These are phyloP conservation scores for Borostomias antarcticus DNA, from an alignment of 2,797 vertebrate genomes.

Conservation along the genomic window DNA sequence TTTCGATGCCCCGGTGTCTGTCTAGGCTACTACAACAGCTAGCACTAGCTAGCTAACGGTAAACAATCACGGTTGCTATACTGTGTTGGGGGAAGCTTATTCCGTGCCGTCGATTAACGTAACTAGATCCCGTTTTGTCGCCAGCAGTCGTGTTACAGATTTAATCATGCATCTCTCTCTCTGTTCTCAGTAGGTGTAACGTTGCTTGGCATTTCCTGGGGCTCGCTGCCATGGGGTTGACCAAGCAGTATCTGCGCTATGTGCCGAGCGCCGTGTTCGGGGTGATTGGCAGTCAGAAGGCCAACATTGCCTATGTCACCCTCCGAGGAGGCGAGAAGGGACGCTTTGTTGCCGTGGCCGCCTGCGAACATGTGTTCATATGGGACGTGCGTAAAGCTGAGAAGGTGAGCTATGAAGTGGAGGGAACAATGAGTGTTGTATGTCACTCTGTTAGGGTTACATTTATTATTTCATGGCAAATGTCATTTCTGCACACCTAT, in stretches of 20 bases:
- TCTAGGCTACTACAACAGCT: too few species aligned
- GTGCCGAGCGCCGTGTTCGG: slow-evolving; percentile 86
- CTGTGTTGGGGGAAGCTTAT: too few species aligned
- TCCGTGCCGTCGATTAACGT: too few species aligned
- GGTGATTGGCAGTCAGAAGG: slow-evolving; percentile 87
- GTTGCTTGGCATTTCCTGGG: not conserved
- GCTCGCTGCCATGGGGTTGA: slow-evolving; percentile 85
- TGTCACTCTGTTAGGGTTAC: too few species aligned
- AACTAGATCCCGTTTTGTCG: not conserved
- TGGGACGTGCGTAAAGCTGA: slow-evolving; percentile 95
- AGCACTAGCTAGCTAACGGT: too few species aligned
- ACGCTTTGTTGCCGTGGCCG: slow-evolving; percentile 88
- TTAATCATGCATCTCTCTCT: not conserved
- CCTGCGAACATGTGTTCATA: slow-evolving; percentile 95
- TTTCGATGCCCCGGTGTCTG: too few species aligned
- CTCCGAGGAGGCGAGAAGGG: slow-evolving; percentile 88
- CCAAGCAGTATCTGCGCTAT: slow-evolving; percentile 95
- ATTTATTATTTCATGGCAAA: too few species aligned
- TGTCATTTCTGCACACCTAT: too few species aligned
- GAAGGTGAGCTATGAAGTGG: slow-evolving; percentile 90
- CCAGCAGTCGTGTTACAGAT: not conserved
- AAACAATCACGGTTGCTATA: too few species aligned
- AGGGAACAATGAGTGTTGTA: too few species aligned
- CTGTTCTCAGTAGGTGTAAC: not conserved
- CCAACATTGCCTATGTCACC: slow-evolving; percentile 83